phyloP scores from a whole-genome alignment of 2,113 vertebrate species.

The Lepus americanus region DNA sequence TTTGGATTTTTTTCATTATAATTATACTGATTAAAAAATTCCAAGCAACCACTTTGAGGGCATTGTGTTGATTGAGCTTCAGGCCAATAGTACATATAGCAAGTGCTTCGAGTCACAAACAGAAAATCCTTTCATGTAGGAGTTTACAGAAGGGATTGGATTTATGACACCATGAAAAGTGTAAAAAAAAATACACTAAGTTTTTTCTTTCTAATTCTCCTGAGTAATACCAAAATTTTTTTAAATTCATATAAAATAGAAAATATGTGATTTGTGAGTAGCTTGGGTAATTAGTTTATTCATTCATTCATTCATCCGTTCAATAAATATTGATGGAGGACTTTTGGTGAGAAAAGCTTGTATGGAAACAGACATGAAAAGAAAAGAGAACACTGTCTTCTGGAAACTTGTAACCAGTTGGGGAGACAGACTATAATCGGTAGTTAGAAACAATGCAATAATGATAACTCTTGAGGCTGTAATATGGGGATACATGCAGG shows the following conservation, averaged over 20 bases:
- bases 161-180: conserved; percentile 3
- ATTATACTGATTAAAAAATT: neutral
- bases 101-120: neutral
- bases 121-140: neutral
- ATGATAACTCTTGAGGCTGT: neutral
- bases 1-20: conserved; percentile 16
- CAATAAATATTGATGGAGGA: conserved; percentile 39
- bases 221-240: neutral
- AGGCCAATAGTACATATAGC: neutral
- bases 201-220: neutral
- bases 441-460: neutral
- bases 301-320: conserved; percentile 3
- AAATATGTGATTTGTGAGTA: neutral
- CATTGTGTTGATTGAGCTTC: neutral
- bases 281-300: neutral
- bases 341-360: neutral
- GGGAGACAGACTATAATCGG: neutral
- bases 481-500: neutral
- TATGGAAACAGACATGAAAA: neutral
- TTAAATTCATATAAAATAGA: neutral
- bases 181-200: neutral
- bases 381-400: neutral
- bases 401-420: neutral
- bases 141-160: neutral
- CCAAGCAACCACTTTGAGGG: neutral